Percentiles rank a stretch among this genome's conserved stretches.
phyloP scores from a whole-genome alignment of 2,113 vertebrate species.

The Aphyosemion australe region DNA sequence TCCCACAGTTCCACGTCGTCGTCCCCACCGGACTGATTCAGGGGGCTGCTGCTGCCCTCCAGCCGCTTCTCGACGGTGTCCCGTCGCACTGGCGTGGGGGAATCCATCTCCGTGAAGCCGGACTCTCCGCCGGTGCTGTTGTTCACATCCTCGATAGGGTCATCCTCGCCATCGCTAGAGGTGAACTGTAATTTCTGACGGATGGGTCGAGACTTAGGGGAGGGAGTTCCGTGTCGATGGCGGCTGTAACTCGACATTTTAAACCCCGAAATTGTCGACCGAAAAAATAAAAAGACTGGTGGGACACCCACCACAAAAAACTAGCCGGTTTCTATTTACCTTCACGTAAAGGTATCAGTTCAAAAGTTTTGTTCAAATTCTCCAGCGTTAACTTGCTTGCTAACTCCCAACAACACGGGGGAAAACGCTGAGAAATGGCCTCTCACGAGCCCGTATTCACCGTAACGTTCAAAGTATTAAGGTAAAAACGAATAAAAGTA shows the following conservation, averaged over 20 bases:
- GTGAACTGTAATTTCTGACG: slow-evolving; percentile 87
- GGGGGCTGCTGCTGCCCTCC: slow-evolving; percentile 70
- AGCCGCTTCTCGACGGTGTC: slow-evolving; percentile 67
- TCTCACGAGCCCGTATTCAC: neutral
- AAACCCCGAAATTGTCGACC: slow-evolving; percentile 44
- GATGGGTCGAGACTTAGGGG: slow-evolving; percentile 73
- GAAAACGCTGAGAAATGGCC: slow-evolving; percentile 37
- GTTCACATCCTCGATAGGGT: slow-evolving; percentile 85
- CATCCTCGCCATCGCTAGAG: slow-evolving; percentile 88
- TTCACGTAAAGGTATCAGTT: slow-evolving; percentile 21
- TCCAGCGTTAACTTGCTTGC: slow-evolving; percentile 14
- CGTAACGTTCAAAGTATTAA: neutral
- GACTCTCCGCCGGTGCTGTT: slow-evolving; percentile 93
- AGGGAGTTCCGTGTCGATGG: slow-evolving; percentile 67
- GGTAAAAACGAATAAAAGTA: neutral
- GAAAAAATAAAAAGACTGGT: slow-evolving; percentile 29
- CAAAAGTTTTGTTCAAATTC: neutral
- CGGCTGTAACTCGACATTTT: slow-evolving; percentile 75
- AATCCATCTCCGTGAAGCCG: slow-evolving; percentile 92
- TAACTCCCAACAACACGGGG: slow-evolving; percentile 48
- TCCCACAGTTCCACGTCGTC: slow-evolving; percentile 88
- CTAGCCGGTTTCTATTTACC: slow-evolving; percentile 2
- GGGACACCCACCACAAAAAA: slow-evolving; percentile 1
- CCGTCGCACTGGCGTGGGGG: slow-evolving; percentile 80
- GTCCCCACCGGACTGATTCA: slow-evolving; percentile 72